Conservation (phyloP, 2,113 vertebrate species). For the Plecotus auritus region DNA sequence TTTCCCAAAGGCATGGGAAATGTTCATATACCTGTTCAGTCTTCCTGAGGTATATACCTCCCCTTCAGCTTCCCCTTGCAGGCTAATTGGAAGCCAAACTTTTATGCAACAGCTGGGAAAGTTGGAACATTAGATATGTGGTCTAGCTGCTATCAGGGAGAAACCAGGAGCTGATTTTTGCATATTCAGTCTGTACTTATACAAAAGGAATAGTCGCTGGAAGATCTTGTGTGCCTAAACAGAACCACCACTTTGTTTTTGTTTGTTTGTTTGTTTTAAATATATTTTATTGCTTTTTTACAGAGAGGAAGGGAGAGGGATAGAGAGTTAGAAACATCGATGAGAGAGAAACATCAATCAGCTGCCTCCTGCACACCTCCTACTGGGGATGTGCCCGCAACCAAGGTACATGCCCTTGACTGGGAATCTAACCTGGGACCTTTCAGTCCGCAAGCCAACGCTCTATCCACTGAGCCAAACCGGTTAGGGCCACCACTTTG, state of each 20-base stretch:
- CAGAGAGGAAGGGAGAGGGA: too few species aligned
- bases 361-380: too few species aligned
- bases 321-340: too few species aligned
- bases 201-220: not conserved
- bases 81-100: not conserved
- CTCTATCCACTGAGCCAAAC: too few species aligned
- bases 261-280: too few species aligned
- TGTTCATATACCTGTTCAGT: not conserved
- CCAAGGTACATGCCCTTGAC: too few species aligned
- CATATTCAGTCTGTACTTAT: not conserved
- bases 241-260: not conserved
- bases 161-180: not conserved
- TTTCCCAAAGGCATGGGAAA: not conserved
- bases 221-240: not conserved
- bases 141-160: not conserved
- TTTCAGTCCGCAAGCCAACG: too few species aligned
- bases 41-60: not conserved
- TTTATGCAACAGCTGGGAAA: not conserved
- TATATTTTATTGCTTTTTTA: too few species aligned
- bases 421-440: too few species aligned
- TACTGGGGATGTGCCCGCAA: too few species aligned
- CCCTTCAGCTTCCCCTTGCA: not conserved
- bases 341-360: too few species aligned
- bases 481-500: too few species aligned
- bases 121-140: not conserved